These are phyloP conservation scores for Drosophila paulistorum DNA, from an alignment of 1,140 invertebrate species.

Conservation along the genomic window DNA sequence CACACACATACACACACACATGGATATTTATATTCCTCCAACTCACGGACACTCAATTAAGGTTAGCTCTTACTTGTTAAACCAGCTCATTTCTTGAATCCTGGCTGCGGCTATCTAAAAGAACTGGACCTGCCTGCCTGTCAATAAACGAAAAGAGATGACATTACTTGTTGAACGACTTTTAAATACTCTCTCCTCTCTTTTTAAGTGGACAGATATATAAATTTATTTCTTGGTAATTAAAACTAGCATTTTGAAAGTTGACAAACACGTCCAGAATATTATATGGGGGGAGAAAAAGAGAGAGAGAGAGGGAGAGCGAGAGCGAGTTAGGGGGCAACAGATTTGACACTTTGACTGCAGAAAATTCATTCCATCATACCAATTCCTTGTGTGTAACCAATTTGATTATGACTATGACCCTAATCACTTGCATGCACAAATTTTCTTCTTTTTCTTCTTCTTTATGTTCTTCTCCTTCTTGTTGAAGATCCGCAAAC, in stretches of 20 bases:
- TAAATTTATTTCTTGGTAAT: background rate
- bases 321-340: background rate
- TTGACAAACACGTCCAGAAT: conserved; percentile 4
- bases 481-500: conserved; percentile 91
- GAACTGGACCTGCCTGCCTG: background rate
- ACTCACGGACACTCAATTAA: conserved; percentile 28
- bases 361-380: background rate
- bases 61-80: conserved; percentile 29
- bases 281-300: too few relatives aligned
- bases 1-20: conserved; percentile 11
- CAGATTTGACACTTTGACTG: conserved; percentile 2
- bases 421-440: conserved; percentile 12
- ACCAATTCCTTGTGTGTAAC: background rate
- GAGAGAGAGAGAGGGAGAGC: too few relatives aligned
- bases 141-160: background rate
- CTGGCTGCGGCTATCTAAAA: too few relatives aligned
- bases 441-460: background rate
- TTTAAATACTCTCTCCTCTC: background rate
- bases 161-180: background rate
- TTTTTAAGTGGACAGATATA: too few relatives aligned
- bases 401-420: conserved; percentile 1
- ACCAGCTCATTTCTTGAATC: conserved; percentile 32
- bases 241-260: conserved; percentile 5
- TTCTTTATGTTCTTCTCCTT: background rate
- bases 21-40: background rate